Evolutionary conservation across 2,797 vertebrate species (phyloP), one percentile per base, ranked within the genome.

Genomic region (Taenioides sp.): DNA sequence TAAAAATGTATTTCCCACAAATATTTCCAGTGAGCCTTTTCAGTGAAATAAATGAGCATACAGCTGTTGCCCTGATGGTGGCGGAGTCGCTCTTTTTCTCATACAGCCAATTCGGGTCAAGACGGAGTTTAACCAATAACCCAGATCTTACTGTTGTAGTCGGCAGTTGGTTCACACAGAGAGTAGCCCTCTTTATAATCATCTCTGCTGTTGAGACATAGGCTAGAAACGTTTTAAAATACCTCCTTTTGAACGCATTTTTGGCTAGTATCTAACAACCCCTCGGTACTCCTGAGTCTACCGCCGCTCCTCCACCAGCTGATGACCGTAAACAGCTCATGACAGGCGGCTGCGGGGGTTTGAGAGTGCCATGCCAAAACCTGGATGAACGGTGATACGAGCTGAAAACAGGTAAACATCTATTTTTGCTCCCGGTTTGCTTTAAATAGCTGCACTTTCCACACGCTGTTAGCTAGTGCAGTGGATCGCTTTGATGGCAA

Each of bases 301-400:
- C 11, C 20, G 5, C 57, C 7, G 11, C 57, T 23, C 55, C 20
- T n/a, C 5, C 34, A 0, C 25, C 78, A 73, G 72, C 78, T 80
- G 81, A 69, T 73, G 52, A 0, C 28, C 1, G 83, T 64, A 58
- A 80, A 79, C 76, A 34, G 72, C 65, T 50, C 0, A 17, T 76
- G 76, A 69, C 70, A 58, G 62, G 65, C 69, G 17, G 37, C 71
- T 49, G 67, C 0, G 25, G 40, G 40, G 63, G 40, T 61, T 40
- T 12, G 27, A 61, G 50, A 2, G 27, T 65, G 83, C 69, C 74
- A 84, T 84, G 81, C 74, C 14, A 50, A 72, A 62, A 14, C 72
- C 82, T 49, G 74, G 73, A 65, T 81, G 79, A 89, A 11, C 72
- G 0, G 75, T 67, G 72, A 60, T 65, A 75, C 54, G 67, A 67